Conservation (phyloP, 2,888 invertebrate species). For the Drosophila histrio region DNA sequence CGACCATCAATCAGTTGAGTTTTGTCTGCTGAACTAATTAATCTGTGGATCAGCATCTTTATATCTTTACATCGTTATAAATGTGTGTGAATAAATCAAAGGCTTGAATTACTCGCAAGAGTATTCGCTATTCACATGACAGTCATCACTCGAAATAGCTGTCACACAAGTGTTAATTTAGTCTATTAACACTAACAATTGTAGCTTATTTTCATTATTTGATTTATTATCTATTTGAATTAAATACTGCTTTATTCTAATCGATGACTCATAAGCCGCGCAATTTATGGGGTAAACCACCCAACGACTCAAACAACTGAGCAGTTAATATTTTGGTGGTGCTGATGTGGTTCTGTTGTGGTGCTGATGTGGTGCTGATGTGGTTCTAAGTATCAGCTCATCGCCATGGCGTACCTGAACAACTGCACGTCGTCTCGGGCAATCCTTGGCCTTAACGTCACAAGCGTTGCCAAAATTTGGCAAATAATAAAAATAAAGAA, state of each 20-base stretch:
- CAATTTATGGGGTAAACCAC: neutral
- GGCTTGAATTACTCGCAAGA: slow-evolving; percentile 24
- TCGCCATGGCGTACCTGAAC: slow-evolving; percentile 61
- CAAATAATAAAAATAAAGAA: neutral
- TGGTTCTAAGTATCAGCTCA: neutral
- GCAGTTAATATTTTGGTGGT: neutral
- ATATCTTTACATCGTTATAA: neutral
- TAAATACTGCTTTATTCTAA: slow-evolving; percentile 17
- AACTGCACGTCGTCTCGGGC: slow-evolving; percentile 64
- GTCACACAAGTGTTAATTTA: slow-evolving; percentile 48
- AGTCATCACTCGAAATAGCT: slow-evolving; percentile 23
- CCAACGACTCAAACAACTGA: neutral
- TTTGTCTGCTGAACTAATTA: slow-evolving; percentile 56
- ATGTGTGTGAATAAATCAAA: slow-evolving; percentile 49
- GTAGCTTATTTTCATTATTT: slow-evolving; percentile 10
- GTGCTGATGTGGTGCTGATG: neutral
- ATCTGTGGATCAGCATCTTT: slow-evolving; percentile 32
- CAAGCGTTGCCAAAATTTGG: slow-evolving; percentile 16
- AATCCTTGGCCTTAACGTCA: slow-evolving; percentile 55
- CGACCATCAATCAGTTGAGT: slow-evolving; percentile 32
- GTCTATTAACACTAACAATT: slow-evolving; percentile 30
- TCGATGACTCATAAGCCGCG: slow-evolving; percentile 48
- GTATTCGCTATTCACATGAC: slow-evolving; percentile 10
- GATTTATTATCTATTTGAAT: slow-evolving; percentile 41
- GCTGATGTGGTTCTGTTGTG: neutral